Percentiles rank a stretch among this genome's conserved stretches.
Conservation (phyloP, 2,113 vertebrate species). For the Pteropus alecto region DNA sequence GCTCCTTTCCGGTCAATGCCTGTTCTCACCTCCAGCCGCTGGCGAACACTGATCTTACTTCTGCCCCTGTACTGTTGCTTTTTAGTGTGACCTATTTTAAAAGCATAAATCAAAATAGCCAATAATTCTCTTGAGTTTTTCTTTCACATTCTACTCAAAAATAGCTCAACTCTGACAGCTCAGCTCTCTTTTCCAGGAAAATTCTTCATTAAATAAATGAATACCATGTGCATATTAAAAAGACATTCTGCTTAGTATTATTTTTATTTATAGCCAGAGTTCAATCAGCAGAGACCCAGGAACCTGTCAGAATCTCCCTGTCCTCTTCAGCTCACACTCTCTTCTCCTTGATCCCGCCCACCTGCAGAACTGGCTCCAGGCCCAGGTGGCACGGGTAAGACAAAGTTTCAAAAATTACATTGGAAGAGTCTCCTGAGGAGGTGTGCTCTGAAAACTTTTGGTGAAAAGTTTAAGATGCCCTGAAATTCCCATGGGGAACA, state of each 20-base stretch:
- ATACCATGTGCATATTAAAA: slow-evolving; percentile 76
- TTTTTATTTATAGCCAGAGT: slow-evolving; percentile 66
- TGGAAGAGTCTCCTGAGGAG: neutral
- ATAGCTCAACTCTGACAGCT: slow-evolving; percentile 70
- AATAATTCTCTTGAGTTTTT: slow-evolving; percentile 64
- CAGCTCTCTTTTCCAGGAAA: slow-evolving; percentile 76
- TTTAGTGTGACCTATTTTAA: slow-evolving; percentile 61
- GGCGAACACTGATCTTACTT: neutral
- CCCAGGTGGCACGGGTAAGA: neutral
- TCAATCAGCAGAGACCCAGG: slow-evolving; percentile 12
- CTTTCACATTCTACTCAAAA: slow-evolving; percentile 69
- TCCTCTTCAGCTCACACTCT: slow-evolving; percentile 35
- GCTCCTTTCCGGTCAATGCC: neutral
- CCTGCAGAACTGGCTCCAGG: neutral
- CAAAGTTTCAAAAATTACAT: neutral
- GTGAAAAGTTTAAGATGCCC: neutral
- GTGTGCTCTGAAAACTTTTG: neutral
- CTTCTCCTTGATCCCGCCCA: neutral
- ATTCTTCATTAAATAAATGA: slow-evolving; percentile 76
- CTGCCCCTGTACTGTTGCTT: slow-evolving; percentile 50
- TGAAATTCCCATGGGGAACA: neutral
- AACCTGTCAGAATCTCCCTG: slow-evolving; percentile 44
- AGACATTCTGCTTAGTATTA: slow-evolving; percentile 66
- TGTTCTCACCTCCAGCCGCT: neutral
- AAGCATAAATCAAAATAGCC: slow-evolving; percentile 63